Percentiles rank a stretch among this genome's conserved stretches.
Conservation (phyloP, 2,888 invertebrate species). For the Eupeodes luniger region DNA sequence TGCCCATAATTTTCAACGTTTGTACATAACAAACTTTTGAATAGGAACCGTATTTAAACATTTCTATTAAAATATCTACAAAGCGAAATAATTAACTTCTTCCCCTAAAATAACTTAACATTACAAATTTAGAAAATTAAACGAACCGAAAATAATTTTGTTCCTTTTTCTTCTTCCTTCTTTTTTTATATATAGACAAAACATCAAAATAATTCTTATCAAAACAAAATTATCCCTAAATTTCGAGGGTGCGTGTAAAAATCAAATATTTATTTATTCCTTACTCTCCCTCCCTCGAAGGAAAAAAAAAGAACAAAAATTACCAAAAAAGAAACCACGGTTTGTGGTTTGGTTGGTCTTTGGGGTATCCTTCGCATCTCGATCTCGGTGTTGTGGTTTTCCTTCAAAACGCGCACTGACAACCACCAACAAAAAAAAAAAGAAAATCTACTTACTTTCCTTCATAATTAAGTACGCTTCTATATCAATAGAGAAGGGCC, state of each 20-base stretch:
- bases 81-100: not conserved
- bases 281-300: not conserved
- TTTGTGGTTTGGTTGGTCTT: not conserved
- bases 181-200: not conserved
- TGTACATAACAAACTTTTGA: too few relatives aligned
- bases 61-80: not conserved
- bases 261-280: constrained; percentile 73
- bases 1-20: too few relatives aligned
- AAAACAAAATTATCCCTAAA: constrained; percentile 59
- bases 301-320: not conserved
- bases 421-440: constrained; percentile 2
- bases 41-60: too few relatives aligned
- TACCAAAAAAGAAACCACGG: constrained; percentile 38
- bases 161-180: constrained; percentile 31
- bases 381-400: constrained; percentile 53
- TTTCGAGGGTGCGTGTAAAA: constrained; percentile 68
- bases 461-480: constrained; percentile 68
- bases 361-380: not conserved
- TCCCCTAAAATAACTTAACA: not conserved
- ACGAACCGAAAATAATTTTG: constrained; percentile 63
- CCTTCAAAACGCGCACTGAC: not conserved
- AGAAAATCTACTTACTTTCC: constrained; percentile 27
- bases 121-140: constrained; percentile 46
- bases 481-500: constrained; percentile 7
- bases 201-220: constrained; percentile 11